Evolutionary conservation across 1,140 invertebrate genomes (phyloP).

Genomic region (Cheumatopsyche charites): DNA sequence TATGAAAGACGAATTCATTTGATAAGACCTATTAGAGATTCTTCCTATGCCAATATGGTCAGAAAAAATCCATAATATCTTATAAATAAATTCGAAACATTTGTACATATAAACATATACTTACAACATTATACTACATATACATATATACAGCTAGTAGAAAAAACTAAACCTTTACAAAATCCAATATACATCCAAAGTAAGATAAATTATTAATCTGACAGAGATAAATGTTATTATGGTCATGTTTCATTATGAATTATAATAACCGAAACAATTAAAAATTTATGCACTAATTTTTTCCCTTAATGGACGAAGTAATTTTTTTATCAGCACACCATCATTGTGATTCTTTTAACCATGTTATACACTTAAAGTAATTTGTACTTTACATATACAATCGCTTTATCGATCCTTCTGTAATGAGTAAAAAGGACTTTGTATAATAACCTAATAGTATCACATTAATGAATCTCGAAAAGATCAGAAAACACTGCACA

Average conservation of each 20-base stretch:
- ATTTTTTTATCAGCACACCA: constrained; percentile 35
- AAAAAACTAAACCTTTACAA: constrained; percentile 16
- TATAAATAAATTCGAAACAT: background rate
- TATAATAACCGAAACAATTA: constrained; percentile 45
- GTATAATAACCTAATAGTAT: constrained; percentile 28
- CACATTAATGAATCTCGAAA: constrained; percentile 22
- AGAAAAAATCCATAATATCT: background rate
- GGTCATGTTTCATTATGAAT: constrained; percentile 28
- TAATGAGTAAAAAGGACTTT: constrained; percentile 15
- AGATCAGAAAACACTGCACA: background rate
- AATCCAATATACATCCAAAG: constrained; percentile 12
- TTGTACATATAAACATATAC: background rate
- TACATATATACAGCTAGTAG: background rate
- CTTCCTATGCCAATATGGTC: constrained; percentile 2
- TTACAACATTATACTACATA: background rate
- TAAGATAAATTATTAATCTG: background rate
- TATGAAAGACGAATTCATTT: background rate
- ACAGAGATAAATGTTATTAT: background rate
- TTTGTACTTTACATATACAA: constrained; percentile 49
- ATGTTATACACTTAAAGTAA: constrained; percentile 47
- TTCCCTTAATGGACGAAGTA: constrained; percentile 48
- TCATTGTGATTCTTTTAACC: constrained; percentile 34
- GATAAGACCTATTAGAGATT: background rate
- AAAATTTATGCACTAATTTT: constrained; percentile 27
- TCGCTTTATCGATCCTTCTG: constrained; percentile 33